phyloP scores from a whole-genome alignment of 2,797 vertebrate genomes.

The Argyrosomus regius region DNA sequence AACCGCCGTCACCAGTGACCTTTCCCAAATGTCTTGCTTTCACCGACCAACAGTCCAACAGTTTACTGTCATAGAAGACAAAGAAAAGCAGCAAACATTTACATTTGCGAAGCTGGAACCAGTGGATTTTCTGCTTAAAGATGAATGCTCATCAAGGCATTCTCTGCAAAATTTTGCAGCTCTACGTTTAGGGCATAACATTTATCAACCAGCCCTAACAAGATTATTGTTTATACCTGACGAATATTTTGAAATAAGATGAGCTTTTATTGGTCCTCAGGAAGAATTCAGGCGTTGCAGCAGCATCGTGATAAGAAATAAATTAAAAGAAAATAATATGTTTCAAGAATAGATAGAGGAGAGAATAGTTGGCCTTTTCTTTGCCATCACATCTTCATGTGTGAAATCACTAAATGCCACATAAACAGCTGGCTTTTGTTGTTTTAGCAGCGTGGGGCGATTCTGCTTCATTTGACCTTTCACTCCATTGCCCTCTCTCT shows the following conservation, averaged over 20 bases:
- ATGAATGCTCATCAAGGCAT: too few species aligned
- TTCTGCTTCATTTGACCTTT: slow-evolving; percentile 71
- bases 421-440: slow-evolving; percentile 66
- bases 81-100: background rate
- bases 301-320: background rate
- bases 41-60: too few species aligned
- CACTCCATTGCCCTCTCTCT: slow-evolving; percentile 37
- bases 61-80: background rate
- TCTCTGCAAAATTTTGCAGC: background rate
- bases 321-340: background rate
- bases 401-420: slow-evolving; percentile 65
- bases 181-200: background rate
- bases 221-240: background rate
- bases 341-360: background rate
- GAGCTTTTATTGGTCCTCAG: background rate
- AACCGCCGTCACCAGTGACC: background rate
- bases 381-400: slow-evolving; percentile 49
- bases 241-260: background rate
- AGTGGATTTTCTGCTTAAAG: background rate
- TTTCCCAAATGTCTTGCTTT: background rate
- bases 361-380: slow-evolving; percentile 18
- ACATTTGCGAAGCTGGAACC: background rate
- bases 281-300: background rate
- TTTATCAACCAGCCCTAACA: background rate
- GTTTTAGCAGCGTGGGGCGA: slow-evolving; percentile 35